phyloP scores from a whole-genome alignment of 2,797 vertebrate genomes.

The Sebastes kiyomatsui region DNA sequence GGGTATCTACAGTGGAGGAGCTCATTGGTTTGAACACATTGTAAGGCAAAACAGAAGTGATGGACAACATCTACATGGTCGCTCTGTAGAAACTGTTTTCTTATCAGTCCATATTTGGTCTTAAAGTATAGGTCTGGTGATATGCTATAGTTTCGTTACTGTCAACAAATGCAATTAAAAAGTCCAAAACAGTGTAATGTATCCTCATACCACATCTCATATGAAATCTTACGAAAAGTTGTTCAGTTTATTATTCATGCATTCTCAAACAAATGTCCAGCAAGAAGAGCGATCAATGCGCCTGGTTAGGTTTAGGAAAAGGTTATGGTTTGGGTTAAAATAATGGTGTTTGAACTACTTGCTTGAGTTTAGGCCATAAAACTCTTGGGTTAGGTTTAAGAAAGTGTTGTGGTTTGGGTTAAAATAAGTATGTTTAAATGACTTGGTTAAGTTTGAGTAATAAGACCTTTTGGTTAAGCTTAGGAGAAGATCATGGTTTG shows the following conservation, averaged over 20 bases:
- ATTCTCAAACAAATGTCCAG: too few species aligned
- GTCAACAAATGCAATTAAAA: not conserved
- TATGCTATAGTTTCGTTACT: not conserved
- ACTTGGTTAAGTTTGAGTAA: too few species aligned
- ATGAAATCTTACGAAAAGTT: not conserved
- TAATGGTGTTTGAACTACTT: too few species aligned
- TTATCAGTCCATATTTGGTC: not conserved
- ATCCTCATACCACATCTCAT: not conserved
- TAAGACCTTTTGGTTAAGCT: too few species aligned
- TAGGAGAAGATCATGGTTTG: too few species aligned
- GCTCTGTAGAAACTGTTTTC: not conserved
- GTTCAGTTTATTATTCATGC: too few species aligned
- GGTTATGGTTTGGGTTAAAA: too few species aligned
- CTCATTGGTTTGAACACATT: conserved; percentile 14
- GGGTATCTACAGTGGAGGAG: conserved; percentile 45
- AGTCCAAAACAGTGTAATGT: not conserved
- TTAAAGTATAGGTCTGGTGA: not conserved
- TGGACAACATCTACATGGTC: conserved; percentile 7
- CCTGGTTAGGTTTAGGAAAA: too few species aligned
- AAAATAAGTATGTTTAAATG: too few species aligned
- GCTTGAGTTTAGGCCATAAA: too few species aligned
- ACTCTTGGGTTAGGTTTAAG: too few species aligned
- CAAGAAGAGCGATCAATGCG: not conserved
- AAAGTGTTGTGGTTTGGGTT: too few species aligned
- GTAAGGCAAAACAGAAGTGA: conserved; percentile 9